Base-by-base conservation (phyloP, 2,797 vertebrate species). In the Chelon auratus region DNA sequence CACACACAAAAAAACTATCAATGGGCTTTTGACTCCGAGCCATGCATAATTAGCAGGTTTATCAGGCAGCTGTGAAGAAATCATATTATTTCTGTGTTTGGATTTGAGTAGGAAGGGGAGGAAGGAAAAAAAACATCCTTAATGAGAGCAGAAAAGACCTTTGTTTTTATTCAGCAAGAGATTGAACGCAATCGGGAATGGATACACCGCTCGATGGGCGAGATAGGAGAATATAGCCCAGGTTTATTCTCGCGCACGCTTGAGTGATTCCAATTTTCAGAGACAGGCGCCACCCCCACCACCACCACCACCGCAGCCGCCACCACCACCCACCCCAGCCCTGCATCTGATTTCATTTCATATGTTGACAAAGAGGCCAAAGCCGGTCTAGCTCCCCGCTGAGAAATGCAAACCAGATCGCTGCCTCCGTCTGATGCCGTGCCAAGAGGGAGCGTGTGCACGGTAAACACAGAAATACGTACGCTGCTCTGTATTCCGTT, bases 31-130 rank as follows among this genome's bases (percentile, higher is more conserved):
- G 88, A 86, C 81, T 90, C 13, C 0, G 76, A 85, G 81, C 82
- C 83, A 64, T 68, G 86, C 74, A 89, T 89, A 90, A 91, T 90
- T 83, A 90, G 73, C 81, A 74, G 83, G 68, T 91, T 89, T 84
- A 88, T 87, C 89, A 88, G 78, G 75, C 85, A 79, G 81, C 85
- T 85, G 90, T 86, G 86, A 88, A 88, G 84, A 86, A 87, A 87
- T 67, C 36, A 2, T 62, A 76, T 87, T 84, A 85, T 89, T 84
- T 71, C 39, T 36, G 48, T 79, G 85, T 90, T 91, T 91, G 78
- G 75, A 83, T 90, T 79, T 50, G 66, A 89, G 71, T 8, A 42
- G 56, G 67, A 78, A 72, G 69, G 36, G 3, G 52, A 30, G 22
- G 22, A 15, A 24, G 22, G 52, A 30, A 18, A 22, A 15, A 24